A percentile compares a stretch with the other conserved stretches of the same genome.
Evolutionary conservation across 2,113 vertebrate genomes (phyloP).

Genomic region (Nesogale talazaci): DNA sequence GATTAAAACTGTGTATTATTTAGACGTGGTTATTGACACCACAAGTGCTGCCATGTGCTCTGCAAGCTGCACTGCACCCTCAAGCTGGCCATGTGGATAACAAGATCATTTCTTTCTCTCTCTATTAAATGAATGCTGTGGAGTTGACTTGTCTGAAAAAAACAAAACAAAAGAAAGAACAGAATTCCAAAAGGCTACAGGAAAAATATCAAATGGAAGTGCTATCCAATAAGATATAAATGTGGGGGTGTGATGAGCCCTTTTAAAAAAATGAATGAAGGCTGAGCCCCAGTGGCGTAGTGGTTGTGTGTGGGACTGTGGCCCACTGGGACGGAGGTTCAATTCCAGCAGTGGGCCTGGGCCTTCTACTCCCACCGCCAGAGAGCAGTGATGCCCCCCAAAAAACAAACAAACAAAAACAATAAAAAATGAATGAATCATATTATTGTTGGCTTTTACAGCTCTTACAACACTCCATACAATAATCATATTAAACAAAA

Average conservation of each 20-base stretch:
- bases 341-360: too few relatives aligned
- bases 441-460: too few relatives aligned
- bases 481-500: too few relatives aligned
- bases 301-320: too few relatives aligned
- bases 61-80: constrained; percentile 52
- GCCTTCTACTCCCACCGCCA: too few relatives aligned
- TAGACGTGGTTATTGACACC: constrained; percentile 65
- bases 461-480: too few relatives aligned
- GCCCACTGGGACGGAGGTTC: too few relatives aligned
- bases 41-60: constrained; percentile 64
- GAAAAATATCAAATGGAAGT: background rate
- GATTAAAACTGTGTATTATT: constrained; percentile 71
- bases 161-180: background rate
- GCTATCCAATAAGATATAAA: constrained; percentile 2
- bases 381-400: too few relatives aligned
- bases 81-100: constrained; percentile 63
- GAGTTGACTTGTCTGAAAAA: constrained; percentile 33
- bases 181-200: constrained; percentile 14
- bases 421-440: too few relatives aligned
- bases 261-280: too few relatives aligned
- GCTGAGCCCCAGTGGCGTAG: too few relatives aligned
- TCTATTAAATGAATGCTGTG: constrained; percentile 32
- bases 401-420: too few relatives aligned
- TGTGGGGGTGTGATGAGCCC: background rate
- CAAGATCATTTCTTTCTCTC: constrained; percentile 33